Base-by-base conservation (phyloP, 2,888 invertebrate genomes). In the Plebejus argus region DNA sequence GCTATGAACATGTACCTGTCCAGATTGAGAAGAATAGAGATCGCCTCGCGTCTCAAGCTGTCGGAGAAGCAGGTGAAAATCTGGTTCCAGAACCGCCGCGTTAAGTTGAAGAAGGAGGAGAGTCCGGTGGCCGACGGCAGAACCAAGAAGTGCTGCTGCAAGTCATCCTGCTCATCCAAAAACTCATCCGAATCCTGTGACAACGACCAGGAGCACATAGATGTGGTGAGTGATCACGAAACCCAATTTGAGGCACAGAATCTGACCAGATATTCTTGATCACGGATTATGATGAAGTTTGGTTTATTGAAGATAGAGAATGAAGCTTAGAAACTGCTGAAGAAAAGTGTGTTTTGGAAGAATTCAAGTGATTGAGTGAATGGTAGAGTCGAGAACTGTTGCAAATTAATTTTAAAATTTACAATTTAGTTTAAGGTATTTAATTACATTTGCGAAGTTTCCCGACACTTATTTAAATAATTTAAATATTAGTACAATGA, bases 31-130 rank as follows among this genome's bases (percentile, higher is more conserved):
- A 95, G 99, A 78, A 99, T 99, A 82, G 98, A 99, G 90, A 99
- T 99, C 77, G 99, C 99, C 4, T 98, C 98, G 45, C 96, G 97
- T 81, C 90, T 99, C 79, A 96, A 97, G 76, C 91, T 99, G 0
- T 98, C 98, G 0, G 99, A 99, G 90, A 99, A 99, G 86, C 99
- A 99, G 93, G 98, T 99, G 81, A 99, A 98, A 89, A 98, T 98
- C 82, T 98, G 98, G 99, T 99, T 99, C 90, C 98, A 99, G 88
- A 99, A 99, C 89, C 95, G 98, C 7, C 95, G 98, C 2, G 99
- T 99, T 0, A 99, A 99, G 88, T 96, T 98, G 90, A 99, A 99
- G 95, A 99, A 98, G 85, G 98, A 98, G 82, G 97, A 97, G 85
- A 90, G 96, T 8, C 96, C 96, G 0, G 82, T 89, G 82, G 81